Evolutionary conservation across 2,113 vertebrate genomes (phyloP).

Genomic region (Neogobius melanostomus): DNA sequence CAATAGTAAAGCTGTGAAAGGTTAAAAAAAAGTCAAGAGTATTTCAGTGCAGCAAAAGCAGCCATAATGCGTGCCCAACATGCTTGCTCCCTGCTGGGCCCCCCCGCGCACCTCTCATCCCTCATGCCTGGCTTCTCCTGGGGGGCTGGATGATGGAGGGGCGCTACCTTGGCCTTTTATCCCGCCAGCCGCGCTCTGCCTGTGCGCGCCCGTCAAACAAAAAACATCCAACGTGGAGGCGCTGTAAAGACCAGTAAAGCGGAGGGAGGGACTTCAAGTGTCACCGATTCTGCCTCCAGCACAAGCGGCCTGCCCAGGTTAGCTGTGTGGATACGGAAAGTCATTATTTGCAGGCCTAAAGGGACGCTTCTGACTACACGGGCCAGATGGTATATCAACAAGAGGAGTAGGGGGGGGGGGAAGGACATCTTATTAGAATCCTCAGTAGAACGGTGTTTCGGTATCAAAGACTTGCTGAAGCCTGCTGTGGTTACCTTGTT

Average conservation of each 20-base stretch:
- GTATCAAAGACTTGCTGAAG: constrained; percentile 60
- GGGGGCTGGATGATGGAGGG: constrained; percentile 72
- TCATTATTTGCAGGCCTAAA: constrained; percentile 76
- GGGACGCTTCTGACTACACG: constrained; percentile 56
- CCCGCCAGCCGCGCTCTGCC: constrained; percentile 67
- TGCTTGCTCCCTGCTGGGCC: constrained; percentile 71
- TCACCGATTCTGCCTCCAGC: constrained; percentile 64
- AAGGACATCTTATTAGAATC: constrained; percentile 59
- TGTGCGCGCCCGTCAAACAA: constrained; percentile 49
- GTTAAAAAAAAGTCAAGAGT: constrained; percentile 65
- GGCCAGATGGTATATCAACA: constrained; percentile 72
- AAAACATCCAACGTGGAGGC: constrained; percentile 61
- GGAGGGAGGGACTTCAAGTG: constrained; percentile 55
- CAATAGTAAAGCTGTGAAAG: constrained; percentile 37
- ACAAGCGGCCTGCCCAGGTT: constrained; percentile 66
- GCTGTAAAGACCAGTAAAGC: constrained; percentile 54
- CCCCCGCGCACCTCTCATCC: constrained; percentile 55
- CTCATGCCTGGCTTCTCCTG: constrained; percentile 68
- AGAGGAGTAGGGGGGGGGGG: constrained; percentile 41
- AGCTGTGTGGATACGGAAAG: constrained; percentile 68
- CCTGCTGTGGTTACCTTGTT: constrained; percentile 59
- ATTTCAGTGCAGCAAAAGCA: constrained; percentile 66
- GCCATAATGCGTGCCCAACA: constrained; percentile 72
- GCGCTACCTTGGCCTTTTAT: constrained; percentile 73
- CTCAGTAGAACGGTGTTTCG: constrained; percentile 54